Conservation (phyloP, 1,140 invertebrate species). For the Drosophila chauvacae region DNA sequence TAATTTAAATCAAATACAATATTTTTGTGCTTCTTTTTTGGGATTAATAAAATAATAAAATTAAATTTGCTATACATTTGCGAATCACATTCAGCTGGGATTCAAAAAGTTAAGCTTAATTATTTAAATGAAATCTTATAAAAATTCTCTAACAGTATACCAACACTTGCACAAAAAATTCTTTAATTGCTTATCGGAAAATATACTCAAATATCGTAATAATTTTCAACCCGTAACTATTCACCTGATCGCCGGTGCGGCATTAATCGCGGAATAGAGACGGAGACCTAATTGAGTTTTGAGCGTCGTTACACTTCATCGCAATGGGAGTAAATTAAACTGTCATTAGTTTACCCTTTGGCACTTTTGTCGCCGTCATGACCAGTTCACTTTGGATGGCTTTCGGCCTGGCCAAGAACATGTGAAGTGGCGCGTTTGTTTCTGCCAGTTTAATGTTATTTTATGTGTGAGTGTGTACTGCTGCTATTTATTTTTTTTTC, state of each 20-base stretch:
- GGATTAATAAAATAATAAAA: too few species aligned
- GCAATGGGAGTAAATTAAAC: constrained; percentile 83
- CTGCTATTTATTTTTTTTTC: constrained; percentile 26
- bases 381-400: constrained; percentile 20
- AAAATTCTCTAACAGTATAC: neutral
- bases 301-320: constrained; percentile 81
- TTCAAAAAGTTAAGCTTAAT: too few species aligned
- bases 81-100: too few species aligned
- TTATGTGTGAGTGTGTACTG: constrained; percentile 26
- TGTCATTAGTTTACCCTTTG: constrained; percentile 83
- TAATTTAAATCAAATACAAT: too few species aligned
- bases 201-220: neutral
- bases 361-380: constrained; percentile 69
- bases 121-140: neutral
- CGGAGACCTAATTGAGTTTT: constrained; percentile 75
- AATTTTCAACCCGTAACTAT: neutral
- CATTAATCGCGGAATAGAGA: constrained; percentile 32
- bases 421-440: constrained; percentile 78
- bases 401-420: constrained; percentile 53
- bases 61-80: neutral
- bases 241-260: constrained; percentile 1
- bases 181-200: too few species aligned
- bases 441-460: constrained; percentile 37
- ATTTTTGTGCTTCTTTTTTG: neutral
- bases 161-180: too few species aligned